Evolutionary conservation across 2,113 vertebrate species (phyloP), one percentile per base, ranked within the genome.

Genomic region (Bufo gargarizans): DNA sequence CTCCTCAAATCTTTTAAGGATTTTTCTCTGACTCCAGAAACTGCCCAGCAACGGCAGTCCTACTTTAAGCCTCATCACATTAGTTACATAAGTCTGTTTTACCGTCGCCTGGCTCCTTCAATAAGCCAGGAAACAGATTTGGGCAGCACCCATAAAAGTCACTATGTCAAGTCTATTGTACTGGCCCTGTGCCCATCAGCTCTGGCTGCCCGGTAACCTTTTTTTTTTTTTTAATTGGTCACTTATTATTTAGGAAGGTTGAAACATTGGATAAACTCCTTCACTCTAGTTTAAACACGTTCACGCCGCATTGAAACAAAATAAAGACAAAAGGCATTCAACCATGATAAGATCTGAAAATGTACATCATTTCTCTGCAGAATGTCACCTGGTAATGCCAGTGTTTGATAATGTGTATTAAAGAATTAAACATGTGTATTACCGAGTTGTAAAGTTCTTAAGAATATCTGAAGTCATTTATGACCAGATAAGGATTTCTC

Each of bases 21-120:
- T 80, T 87, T 87, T 87, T 87, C n/a, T 13, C 77, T 20, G 86
- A 71, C 61, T 65, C 22, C 33, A 78, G 16, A 20, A 72, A 58
- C 49, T 71, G 77, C 86, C 86, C 63, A 58, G 86, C 77, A 87
- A 87, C 86, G 71, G 22, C 86, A 81, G 63, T 14, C 86, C 61
- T 55, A 69, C 86, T 82, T 88, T 84, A 84, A 76, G 81, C 13
- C 71, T 13, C 59, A 78, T 89, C 72, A 78, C 82, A 58, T 56
- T 50, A 47, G 58, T 89, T 89, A 77, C 81, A 77, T 89, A 84
- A 78, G 33, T 43, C 59, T 67, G 59, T 78, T 78, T 89, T 53
- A 83, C 56, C 50, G 53, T 72, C 61, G 16, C 43, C 49, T 19
- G 55, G 43, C 81, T 77, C 10, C 56, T 65, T 84, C 19, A 67